A percentile compares a stretch with the other conserved stretches of the same genome.
Conservation (phyloP, 37 sponge, comb jelly and placozoan species). For the Beroe forskalii region DNA sequence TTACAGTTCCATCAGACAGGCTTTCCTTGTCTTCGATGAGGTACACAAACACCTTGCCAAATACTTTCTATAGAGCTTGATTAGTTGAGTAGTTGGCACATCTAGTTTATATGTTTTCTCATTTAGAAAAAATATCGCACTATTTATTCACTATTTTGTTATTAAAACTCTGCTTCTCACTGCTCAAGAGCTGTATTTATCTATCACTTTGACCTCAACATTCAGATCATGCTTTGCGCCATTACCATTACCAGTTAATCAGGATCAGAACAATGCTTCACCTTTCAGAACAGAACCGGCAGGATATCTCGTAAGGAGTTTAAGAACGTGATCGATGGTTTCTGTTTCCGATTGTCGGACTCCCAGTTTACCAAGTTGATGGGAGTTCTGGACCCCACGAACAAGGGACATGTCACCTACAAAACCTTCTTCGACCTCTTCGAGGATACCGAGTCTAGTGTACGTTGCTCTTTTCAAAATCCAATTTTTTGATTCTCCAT, state of each 20-base stretch:
- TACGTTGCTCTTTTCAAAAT: neutral
- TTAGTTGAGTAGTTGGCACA: no score
- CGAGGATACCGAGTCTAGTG: constrained; percentile 61
- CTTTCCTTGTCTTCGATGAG: constrained; percentile 64
- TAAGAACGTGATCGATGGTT: constrained; percentile 57
- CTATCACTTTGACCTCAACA: no score
- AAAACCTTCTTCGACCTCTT: constrained; percentile 24
- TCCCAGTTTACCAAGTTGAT: constrained; percentile 60
- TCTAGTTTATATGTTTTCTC: no score
- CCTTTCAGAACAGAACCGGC: constrained; percentile 52
- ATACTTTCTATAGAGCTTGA: no score
- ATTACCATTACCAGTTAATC: no score
- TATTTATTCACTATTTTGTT: no score
- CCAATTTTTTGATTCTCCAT: no score
- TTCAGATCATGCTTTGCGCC: no score
- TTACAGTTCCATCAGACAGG: constrained; percentile 48
- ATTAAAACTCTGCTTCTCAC: no score
- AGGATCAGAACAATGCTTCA: neutral
- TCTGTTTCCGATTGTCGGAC: constrained; percentile 50
- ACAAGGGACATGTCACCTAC: constrained; percentile 14
- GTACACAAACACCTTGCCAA: no score
- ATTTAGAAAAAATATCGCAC: no score
- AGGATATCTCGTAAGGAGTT: constrained; percentile 41
- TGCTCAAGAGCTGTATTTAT: no score
- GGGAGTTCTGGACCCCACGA: constrained; percentile 22